Conservation (phyloP, 1,140 invertebrate species). For the Leptopilina clavipes region DNA sequence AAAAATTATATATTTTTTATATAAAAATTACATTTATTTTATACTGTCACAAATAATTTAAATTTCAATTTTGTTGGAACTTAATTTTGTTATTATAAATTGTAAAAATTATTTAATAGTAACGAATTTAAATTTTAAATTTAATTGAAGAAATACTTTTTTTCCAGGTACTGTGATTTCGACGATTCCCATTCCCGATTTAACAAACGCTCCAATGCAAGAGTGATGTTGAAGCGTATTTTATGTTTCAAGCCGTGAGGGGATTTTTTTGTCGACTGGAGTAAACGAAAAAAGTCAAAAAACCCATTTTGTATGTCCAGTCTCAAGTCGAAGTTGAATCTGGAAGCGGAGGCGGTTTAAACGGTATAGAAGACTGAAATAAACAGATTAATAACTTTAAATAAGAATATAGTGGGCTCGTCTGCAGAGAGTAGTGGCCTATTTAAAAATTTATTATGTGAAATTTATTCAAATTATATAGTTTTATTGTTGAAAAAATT, state of each 20-base stretch:
- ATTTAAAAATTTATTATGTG: neutral
- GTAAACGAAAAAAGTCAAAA: conserved; percentile 13
- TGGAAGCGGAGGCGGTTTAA: neutral
- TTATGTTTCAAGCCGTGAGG: neutral
- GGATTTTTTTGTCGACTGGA: neutral
- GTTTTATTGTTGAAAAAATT: neutral
- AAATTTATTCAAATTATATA: conserved; percentile 7
- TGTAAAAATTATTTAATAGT: too few relatives aligned
- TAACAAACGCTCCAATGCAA: conserved; percentile 55
- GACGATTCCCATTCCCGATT: conserved; percentile 52
- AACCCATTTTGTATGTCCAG: neutral
- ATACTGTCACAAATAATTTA: neutral
- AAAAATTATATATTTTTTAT: neutral
- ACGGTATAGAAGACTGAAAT: neutral
- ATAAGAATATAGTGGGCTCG: neutral
- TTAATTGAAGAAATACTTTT: conserved; percentile 32
- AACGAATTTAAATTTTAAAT: neutral
- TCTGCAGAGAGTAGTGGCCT: conserved; percentile 4
- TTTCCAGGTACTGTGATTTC: conserved; percentile 50
- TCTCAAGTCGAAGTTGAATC: neutral
- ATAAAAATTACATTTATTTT: neutral
- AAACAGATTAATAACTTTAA: neutral
- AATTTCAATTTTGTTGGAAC: neutral
- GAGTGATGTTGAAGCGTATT: conserved; percentile 41
- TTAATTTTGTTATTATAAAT: neutral